Evolutionary conservation across 2,113 vertebrate species (phyloP).

Genomic region (Lepisosteus osseus): DNA sequence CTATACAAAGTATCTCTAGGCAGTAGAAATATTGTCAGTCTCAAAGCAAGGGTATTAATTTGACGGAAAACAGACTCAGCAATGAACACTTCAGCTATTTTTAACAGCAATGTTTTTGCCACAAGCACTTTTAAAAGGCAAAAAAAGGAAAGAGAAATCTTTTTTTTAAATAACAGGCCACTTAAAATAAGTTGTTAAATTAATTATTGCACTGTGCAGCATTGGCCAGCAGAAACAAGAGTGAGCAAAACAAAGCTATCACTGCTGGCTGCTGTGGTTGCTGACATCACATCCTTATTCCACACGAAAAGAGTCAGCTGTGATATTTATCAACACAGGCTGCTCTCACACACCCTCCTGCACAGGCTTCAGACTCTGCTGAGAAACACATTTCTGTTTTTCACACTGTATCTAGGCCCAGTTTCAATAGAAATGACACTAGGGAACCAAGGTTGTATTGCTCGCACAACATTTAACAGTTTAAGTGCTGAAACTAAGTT

Average conservation of each 20-base stretch:
- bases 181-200: slow-evolving; percentile 11
- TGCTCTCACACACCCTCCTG: background rate
- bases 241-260: background rate
- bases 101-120: no score
- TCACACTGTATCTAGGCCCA: background rate
- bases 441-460: no score
- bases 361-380: background rate
- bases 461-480: no score
- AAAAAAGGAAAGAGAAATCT: no score
- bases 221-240: background rate
- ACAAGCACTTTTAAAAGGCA: no score
- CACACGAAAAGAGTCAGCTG: background rate
- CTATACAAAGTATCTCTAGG: background rate
- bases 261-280: background rate
- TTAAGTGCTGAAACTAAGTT: no score
- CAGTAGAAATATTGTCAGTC: background rate
- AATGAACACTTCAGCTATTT: background rate
- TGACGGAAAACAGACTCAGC: slow-evolving; percentile 10
- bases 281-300: slow-evolving; percentile 9
- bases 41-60: background rate
- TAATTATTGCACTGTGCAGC: slow-evolving; percentile 1
- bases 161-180: background rate
- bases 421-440: no score
- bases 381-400: background rate
- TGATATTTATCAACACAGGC: slow-evolving; percentile 5